Base-by-base conservation (phyloP, 2,113 vertebrate genomes). In the Mesembrinibis cayennensis region DNA sequence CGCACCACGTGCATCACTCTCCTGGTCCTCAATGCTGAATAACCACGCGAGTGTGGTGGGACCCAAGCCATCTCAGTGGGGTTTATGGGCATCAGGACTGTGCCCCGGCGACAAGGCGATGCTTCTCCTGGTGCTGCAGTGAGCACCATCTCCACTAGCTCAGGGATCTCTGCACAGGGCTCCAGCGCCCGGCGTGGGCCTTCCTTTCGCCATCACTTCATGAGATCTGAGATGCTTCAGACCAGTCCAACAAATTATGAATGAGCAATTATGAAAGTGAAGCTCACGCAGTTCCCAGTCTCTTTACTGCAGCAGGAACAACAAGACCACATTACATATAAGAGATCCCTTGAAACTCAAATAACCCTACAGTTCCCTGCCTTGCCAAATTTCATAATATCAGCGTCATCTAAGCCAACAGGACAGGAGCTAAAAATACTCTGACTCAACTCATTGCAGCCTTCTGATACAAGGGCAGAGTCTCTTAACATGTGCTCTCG, bases 401-500 rank as follows among this genome's bases (percentile, higher is more conserved):
- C 95, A 86, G 71, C 67, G 11, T 17, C 4, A 56, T 58, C 93
- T 94, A 76, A 96, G 59, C 78, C 82, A 83, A 70, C 27, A 25
- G 85, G 87, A 88, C 82, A 87, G 85, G 82, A 77, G 96, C 93
- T 96, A 95, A 94, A 96, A 96, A 94, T 94, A 95, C 78, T 0
- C n/a, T 0, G 11, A 66, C n/a, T 23, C 88, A 47, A 19, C 88
- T 71, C 74, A 2, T 76, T 2, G 26, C 90, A 85, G 71, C 87
- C 86, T 78, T 32, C 69, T 63, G 81, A 34, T 42, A 21, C 0
- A 27, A 71, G 65, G 91, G 89, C 77, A 97, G 77, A 82, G 79
- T 1, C 79, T 70, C 56, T 16, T 18, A 58, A 20, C 70, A 10
- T 42, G 87, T 47, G 83, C 89, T 93, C 69, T 67, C 49, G 45